Percentiles rank a stretch among this genome's conserved stretches.
phyloP scores from a whole-genome alignment of 2,113 vertebrate genomes.

The Thalassoma bifasciatum region DNA sequence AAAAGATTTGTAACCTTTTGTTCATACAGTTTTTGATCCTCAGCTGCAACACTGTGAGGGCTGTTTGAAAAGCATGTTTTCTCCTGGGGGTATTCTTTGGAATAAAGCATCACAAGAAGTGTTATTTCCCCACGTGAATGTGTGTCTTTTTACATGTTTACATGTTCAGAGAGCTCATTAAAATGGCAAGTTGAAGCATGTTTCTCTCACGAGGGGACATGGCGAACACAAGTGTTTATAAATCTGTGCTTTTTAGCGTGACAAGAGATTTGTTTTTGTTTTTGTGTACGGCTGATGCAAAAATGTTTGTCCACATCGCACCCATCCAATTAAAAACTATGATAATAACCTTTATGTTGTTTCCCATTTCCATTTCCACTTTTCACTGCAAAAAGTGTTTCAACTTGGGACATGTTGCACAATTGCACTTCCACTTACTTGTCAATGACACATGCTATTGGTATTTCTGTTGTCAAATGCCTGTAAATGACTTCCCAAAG shows the following conservation, averaged over 20 bases:
- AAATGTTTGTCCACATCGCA: conserved; percentile 6
- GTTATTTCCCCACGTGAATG: conserved; percentile 56
- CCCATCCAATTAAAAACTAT: not conserved
- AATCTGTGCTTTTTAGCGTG: not conserved
- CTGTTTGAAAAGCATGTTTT: conserved; percentile 12
- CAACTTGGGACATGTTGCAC: too few relatives aligned
- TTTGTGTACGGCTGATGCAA: conserved; percentile 34
- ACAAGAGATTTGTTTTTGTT: conserved; percentile 7
- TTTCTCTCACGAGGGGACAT: conserved; percentile 49
- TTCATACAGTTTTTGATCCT: not conserved
- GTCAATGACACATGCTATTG: too few relatives aligned
- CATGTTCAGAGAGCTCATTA: conserved; percentile 74
- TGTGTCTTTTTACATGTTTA: conserved; percentile 59
- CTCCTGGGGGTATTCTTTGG: conserved; percentile 14
- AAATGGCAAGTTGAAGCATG: conserved; percentile 76
- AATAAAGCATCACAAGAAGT: conserved; percentile 40
- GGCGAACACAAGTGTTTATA: conserved; percentile 14
- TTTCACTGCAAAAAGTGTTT: too few relatives aligned
- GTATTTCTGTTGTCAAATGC: too few relatives aligned
- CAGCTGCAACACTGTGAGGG: not conserved
- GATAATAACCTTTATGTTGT: not conserved
- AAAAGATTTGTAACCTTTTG: not conserved
- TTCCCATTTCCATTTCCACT: too few relatives aligned
- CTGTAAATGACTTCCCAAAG: too few relatives aligned
- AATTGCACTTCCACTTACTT: too few relatives aligned